These are phyloP conservation scores for Mesocentrotus franciscanus DNA, from an alignment of 53 echinoderm and acorn worm species.

Conservation along the genomic window DNA sequence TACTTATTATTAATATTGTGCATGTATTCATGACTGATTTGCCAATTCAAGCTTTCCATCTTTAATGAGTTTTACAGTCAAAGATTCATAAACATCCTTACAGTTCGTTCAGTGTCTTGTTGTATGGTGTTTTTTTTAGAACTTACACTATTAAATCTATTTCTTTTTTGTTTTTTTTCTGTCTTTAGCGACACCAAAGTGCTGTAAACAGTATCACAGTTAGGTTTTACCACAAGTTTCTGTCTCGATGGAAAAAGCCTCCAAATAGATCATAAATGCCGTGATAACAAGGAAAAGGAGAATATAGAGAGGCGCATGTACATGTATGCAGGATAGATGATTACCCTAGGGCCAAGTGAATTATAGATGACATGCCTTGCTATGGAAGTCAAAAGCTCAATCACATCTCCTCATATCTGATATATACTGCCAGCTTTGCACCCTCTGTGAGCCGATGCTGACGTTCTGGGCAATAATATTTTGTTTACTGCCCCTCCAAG, in stretches of 20 bases:
- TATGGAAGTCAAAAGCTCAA: neutral
- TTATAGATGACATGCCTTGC: conserved; percentile 15
- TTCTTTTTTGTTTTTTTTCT: too few species aligned
- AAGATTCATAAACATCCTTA: neutral
- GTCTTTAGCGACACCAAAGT: too few species aligned
- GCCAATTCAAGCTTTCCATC: neutral
- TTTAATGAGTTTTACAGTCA: neutral
- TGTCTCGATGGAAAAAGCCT: too few species aligned
- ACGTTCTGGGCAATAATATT: conserved; percentile 19
- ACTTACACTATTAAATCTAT: too few species aligned
- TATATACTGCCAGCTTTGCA: neutral
- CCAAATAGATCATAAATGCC: neutral
- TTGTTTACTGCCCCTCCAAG: neutral
- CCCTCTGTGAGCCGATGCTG: neutral
- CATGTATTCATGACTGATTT: neutral
- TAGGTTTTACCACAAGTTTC: too few species aligned
- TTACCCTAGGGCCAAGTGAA: neutral
- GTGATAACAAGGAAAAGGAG: neutral
- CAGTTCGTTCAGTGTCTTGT: too few species aligned
- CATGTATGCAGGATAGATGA: neutral
- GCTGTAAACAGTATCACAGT: too few species aligned
- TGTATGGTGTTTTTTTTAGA: too few species aligned
- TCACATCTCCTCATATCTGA: conserved; percentile 1
- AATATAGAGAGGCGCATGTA: neutral
- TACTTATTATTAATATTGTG: neutral